Evolutionary conservation across 2,888 invertebrate species (phyloP), one percentile per base, ranked within the genome.

Genomic region (Caenorhabditis sp.): DNA sequence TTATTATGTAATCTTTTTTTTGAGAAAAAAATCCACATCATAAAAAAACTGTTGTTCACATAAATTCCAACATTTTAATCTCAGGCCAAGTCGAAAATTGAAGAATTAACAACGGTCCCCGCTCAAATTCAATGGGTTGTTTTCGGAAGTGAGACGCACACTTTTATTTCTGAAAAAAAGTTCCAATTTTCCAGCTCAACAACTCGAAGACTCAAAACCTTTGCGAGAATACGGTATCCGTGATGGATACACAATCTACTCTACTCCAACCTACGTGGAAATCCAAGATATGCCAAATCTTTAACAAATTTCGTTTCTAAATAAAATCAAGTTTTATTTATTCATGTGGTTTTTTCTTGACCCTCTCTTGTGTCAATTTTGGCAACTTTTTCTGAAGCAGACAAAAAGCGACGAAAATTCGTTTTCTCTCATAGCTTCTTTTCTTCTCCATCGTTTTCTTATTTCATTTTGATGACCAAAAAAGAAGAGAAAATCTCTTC

Each of bases 181-280:
- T 4, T 21, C n/a, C 12, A 52, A 52, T 21, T 56, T 69, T 81
- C 61, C 63, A 82, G 80, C 75, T n/a, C 57, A 56, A 10, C 67
- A 79, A 21, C 67, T 80, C 0, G 69, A 74, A 14, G 80, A 82
- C 43, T 60, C 67, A 2, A 62, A 57, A 12, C 60, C 58, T 23
- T 64, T 82, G 0, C 58, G 62, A 10, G 80, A 82, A 14, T 59
- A 76, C 20, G 73, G 73, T 27, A 71, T 82, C n/a, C 73, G 76
- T n/a, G 69, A 71, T 21, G 82, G 81, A 2, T 82, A 82, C 63
- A 82, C 82, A 23, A 67, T 82, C 43, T 82, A 82, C 65, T 78
- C 77, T 10, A 75, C 75, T 25, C 82, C 82, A n/a, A 81, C 81
- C 4, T 71, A 75, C 53, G 73, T 82, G n/a, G 82, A 82, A 64